Base-by-base conservation (phyloP, 2,113 vertebrate species). In the Cyprinodon tularosa region DNA sequence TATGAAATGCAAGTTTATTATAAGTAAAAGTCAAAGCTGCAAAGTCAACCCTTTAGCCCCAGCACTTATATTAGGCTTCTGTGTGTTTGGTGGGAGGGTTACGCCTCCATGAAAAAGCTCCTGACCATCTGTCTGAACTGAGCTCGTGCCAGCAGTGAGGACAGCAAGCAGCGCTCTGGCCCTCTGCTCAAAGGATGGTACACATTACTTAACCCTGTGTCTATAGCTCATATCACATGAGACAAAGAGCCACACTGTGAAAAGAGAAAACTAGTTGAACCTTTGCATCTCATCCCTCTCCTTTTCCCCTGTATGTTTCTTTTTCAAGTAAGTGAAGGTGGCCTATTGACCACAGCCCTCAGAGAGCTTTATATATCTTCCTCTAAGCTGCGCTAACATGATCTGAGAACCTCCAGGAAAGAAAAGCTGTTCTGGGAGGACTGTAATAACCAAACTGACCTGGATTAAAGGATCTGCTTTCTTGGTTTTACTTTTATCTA, bases 111-210 rank as follows among this genome's bases (percentile, higher is more conserved):
- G 84, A 84, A 78, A 72, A 29, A 81, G 71, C 67, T 87, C 68
- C 77, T 86, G 77, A 88, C 91, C 92, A 94, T 93, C 91, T 93
- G 91, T 88, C 84, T 87, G 70, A 78, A 72, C 72, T 67, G 81
- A 87, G 65, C 53, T 36, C 45, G 15, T 80, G 86, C 91, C 89
- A 91, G 81, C 74, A 89, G 81, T 65, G 68, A 86, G 85, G 61
- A 67, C 79, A 72, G 70, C 40, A 62, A 53, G 62, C 53, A 13
- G 4, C 29, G n/a, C 59, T 38, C 50, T 48, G 71, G 69, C 61
- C 67, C 42, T 22, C 47, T 57, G 62, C 66, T 42, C 22, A 22
- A 68, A 69, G 50, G 37, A 62, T 45, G 48, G 72, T 40, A 17
- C 29, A 22, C 63, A 17, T 80, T 70, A 74, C 66, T 82, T 53